Conservation (phyloP, 2,797 vertebrate species). For the Steatocranus sp. region DNA sequence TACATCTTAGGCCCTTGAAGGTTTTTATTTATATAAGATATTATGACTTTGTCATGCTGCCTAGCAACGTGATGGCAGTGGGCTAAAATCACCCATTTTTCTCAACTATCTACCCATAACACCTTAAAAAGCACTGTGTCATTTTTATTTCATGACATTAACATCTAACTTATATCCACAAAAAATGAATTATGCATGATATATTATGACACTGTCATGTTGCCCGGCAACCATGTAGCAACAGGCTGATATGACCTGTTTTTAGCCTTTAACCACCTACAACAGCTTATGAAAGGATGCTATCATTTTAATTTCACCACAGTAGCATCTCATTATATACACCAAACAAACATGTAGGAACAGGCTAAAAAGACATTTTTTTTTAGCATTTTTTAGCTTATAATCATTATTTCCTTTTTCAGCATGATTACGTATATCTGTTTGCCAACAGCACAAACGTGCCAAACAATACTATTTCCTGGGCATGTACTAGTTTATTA, state of each 20-base stretch:
- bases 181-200: not conserved
- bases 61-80: not conserved
- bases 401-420: not conserved
- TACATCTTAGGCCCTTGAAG: not conserved
- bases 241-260: not conserved
- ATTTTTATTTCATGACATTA: not conserved
- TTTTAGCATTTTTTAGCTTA: not conserved
- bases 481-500: not conserved
- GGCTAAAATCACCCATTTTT: not conserved
- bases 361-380: not conserved
- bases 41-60: not conserved
- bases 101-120: not conserved
- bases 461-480: not conserved
- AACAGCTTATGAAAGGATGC: not conserved
- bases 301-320: not conserved
- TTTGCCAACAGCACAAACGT: not conserved
- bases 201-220: not conserved
- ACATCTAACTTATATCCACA: not conserved
- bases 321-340: not conserved
- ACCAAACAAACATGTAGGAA: not conserved
- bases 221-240: not conserved
- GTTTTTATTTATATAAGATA: not conserved
- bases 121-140: not conserved
- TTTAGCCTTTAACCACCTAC: not conserved
- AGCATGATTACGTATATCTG: not conserved